These are phyloP conservation scores for Carapus acus DNA, from an alignment of 2,797 vertebrate species.

Conservation along the genomic window DNA sequence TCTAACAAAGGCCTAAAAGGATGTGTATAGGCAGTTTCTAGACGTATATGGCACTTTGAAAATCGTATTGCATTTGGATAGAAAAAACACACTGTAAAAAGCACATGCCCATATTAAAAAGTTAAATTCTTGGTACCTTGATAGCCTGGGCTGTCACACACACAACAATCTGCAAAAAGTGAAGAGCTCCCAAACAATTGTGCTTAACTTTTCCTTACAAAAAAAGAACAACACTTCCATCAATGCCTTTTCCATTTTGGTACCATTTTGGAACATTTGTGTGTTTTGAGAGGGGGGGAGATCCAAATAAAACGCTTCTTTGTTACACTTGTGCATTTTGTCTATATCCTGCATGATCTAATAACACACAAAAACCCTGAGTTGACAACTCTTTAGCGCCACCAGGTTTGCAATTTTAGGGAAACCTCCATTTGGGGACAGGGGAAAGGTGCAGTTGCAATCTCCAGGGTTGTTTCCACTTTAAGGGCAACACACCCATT, in stretches of 20 bases:
- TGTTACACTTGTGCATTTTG: slow-evolving; percentile 65
- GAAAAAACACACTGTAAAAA: slow-evolving; percentile 72
- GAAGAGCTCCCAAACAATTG: slow-evolving; percentile 62
- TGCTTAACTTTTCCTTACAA: slow-evolving; percentile 65
- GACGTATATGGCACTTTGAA: slow-evolving; percentile 75
- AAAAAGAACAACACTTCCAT: slow-evolving; percentile 54
- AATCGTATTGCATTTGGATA: slow-evolving; percentile 75
- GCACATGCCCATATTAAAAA: slow-evolving; percentile 71
- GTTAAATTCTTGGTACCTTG: slow-evolving; percentile 66
- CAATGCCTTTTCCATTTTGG: slow-evolving; percentile 58
- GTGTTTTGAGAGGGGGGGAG: slow-evolving; percentile 37
- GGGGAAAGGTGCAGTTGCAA: slow-evolving; percentile 50
- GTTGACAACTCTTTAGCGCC: slow-evolving; percentile 69
- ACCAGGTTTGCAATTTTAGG: slow-evolving; percentile 59
- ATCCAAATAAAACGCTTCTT: slow-evolving; percentile 51
- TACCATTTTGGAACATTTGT: slow-evolving; percentile 53
- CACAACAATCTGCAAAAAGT: slow-evolving; percentile 60
- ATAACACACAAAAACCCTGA: slow-evolving; percentile 64
- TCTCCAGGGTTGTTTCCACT: slow-evolving; percentile 43
- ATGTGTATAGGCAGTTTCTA: slow-evolving; percentile 76
- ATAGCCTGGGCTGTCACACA: slow-evolving; percentile 52
- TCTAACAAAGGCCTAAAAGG: slow-evolving; percentile 72
- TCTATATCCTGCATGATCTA: slow-evolving; percentile 51
- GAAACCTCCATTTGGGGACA: slow-evolving; percentile 48
- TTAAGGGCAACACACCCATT: slow-evolving; percentile 45